Conservation (phyloP, 2,113 vertebrate genomes). For the Ciconia stormi region DNA sequence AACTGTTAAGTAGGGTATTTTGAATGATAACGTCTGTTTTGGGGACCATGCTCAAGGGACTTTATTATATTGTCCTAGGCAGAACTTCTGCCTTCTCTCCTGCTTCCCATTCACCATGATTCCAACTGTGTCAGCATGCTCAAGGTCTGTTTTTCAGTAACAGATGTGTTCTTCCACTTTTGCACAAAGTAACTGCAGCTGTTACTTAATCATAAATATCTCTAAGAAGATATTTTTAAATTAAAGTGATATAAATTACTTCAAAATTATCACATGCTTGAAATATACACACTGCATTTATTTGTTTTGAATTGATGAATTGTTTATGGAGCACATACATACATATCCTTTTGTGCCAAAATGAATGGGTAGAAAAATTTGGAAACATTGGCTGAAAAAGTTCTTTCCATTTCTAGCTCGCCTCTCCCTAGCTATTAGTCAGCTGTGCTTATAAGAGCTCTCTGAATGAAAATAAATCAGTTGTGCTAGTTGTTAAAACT, state of each 20-base stretch:
- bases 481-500: not conserved
- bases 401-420: constrained; percentile 4
- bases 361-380: constrained; percentile 55
- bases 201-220: constrained; percentile 36
- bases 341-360: constrained; percentile 36
- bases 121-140: not conserved
- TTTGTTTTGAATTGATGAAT: constrained; percentile 45
- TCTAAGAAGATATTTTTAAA: constrained; percentile 39
- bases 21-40: not conserved
- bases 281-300: constrained; percentile 10
- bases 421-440: constrained; percentile 27
- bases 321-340: constrained; percentile 32
- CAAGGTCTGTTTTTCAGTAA: not conserved
- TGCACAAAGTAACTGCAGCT: constrained; percentile 44
- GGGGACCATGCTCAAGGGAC: not conserved
- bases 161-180: constrained; percentile 13
- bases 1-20: not conserved
- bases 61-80: not conserved
- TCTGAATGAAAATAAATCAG: constrained; percentile 22
- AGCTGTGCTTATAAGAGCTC: not conserved
- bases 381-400: constrained; percentile 38
- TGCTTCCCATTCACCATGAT: not conserved
- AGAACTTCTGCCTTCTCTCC: not conserved
- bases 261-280: not conserved
- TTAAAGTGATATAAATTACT: constrained; percentile 27